Base-by-base conservation (phyloP, 1,140 invertebrate genomes). In the Drosophila rhopaloa region DNA sequence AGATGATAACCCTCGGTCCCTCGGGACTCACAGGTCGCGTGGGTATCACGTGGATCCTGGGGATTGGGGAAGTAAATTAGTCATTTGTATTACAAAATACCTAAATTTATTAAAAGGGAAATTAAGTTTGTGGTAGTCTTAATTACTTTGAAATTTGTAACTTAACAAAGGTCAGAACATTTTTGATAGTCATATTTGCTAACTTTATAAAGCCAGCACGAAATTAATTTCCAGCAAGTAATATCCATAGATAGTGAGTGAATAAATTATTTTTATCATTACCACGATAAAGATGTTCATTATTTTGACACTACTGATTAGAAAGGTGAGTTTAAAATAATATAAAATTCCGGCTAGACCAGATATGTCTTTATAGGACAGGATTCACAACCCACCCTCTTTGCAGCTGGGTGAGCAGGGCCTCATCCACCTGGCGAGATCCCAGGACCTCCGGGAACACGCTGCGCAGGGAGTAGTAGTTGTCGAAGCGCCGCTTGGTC, bases 401-500 rank as follows among this genome's bases (percentile, higher is more conserved):
- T 82, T 83, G 92, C 16, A 94, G 90, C 61, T 94, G 93, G 6
- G 92, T 90, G 48, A 91, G 35, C 6, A 93, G 76, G 14, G 91
- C 77, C 7, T 81, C 81, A 61, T 90, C 76, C 47, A 84, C 63
- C 24, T 76, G 92, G 58, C 92, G 92, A 0, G 92, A 61, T 5
- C 80, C 66, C 50, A 92, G 91, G 50, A 94, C 92, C 67, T 96
- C 95, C 1, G 95, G 95, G 19, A 94, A 92, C 8, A 93, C 81
- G 13, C 92, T 92, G 75, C 93, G 93, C 47, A 95, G 86, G 2
- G 95, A 94, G 75, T 95, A 95, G 85, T 93, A 95, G 91, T 94
- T 93, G 68, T 95, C 95, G 2, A 95, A 70, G 73, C 95, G 95
- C 70, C 94, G 88, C 83, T 95, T 95, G 5, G 94, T 93, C 75